A percentile compares a stretch with the other conserved stretches of the same genome.
These are phyloP conservation scores for Eustalomyia histrio DNA, from an alignment of 2,888 invertebrate species.

Conservation along the genomic window DNA sequence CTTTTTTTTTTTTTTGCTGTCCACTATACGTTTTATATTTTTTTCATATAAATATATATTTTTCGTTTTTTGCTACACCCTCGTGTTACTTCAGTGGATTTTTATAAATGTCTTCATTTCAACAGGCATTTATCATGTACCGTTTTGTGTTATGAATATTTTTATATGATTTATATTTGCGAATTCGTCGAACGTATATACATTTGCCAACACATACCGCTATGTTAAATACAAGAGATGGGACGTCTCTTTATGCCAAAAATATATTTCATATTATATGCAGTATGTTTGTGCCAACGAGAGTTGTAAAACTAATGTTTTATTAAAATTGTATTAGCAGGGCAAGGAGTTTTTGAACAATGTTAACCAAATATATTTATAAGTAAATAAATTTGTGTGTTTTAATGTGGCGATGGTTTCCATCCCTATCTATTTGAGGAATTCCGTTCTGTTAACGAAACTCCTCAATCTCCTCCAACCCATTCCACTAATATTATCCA, in stretches of 20 bases:
- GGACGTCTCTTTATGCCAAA: background rate
- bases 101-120: slow-evolving; percentile 70
- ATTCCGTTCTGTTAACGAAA: too few species aligned
- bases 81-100: slow-evolving; percentile 58
- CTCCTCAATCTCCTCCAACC: too few species aligned
- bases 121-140: slow-evolving; percentile 69
- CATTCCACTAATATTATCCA: too few species aligned
- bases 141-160: slow-evolving; percentile 69
- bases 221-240: background rate
- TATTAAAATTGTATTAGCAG: slow-evolving; percentile 66
- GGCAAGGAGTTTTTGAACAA: too few species aligned
- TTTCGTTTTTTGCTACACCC: slow-evolving; percentile 11
- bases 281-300: slow-evolving; percentile 29
- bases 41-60: background rate
- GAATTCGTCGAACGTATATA: slow-evolving; percentile 52
- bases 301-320: slow-evolving; percentile 64
- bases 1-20: slow-evolving; percentile 28
- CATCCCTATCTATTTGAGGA: too few species aligned
- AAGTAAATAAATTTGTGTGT: too few species aligned
- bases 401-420: too few species aligned
- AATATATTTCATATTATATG: background rate
- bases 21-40: slow-evolving; percentile 32
- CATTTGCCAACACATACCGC: background rate
- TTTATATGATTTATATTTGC: slow-evolving; percentile 65
- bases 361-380: too few species aligned